Evolutionary conservation across 1,140 invertebrate genomes (phyloP), one percentile per base, ranked within the genome.

Genomic region (Oedothorax gibbosus): DNA sequence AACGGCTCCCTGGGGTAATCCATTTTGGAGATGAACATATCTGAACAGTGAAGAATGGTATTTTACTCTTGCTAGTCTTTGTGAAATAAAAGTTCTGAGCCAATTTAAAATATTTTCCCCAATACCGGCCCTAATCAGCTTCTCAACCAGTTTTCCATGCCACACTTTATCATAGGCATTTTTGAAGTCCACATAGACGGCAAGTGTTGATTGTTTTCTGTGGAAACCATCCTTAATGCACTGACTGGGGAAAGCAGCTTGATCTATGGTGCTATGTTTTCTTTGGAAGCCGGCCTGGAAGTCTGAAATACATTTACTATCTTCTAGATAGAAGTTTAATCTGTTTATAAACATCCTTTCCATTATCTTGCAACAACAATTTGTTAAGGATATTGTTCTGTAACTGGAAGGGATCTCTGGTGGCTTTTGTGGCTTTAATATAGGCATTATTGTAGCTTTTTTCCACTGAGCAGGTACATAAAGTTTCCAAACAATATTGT

Each of bases 101-200:
- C 78, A 18, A 57, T 69, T 71, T 49, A 82, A 56, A 66, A 72
- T 60, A n/a, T 71, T 82, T 57, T 50, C 56, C 53, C 57, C 9
- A n/a, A 72, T 35, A 50, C 54, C 54, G 18, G 21, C 66, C 49
- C 15, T 49, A 7, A 72, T 71, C 53, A 82, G 11, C 50, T 72
- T 82, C 66, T 71, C 14, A 71, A 72, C 15, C 12, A 82, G 56
- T 64, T 60, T 82, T 60, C 18, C 60, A 72, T 62, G 56, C 79
- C 79, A 72, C 9, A 72, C 35, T 60, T 62, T 72, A n/a, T 72
- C 79, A 72, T 82, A 82, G 56, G 65, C 66, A 62, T 71, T 72
- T 82, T 82, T 72, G 53, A 82, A 60, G 18, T 82, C 79, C n/a
- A 82, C 79, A 64, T 50, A 72, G 54, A 82, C 56, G 51, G 56